A percentile compares a stretch with the other conserved stretches of the same genome.
phyloP scores from a whole-genome alignment of 1,140 invertebrate species.

The Fopius arisanus region DNA sequence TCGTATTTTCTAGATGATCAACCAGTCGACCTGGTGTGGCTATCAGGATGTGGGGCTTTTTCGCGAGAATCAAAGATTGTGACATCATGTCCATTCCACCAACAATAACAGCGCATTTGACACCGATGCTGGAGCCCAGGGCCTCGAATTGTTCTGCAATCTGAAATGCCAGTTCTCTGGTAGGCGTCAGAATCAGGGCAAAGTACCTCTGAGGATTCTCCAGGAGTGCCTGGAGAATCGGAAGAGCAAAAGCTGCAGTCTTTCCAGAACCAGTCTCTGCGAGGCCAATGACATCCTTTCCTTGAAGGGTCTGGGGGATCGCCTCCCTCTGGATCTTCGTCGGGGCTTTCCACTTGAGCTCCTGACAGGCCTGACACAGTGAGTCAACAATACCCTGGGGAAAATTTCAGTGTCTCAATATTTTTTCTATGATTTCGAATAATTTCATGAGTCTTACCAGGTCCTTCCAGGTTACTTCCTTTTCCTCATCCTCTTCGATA shows the following conservation, averaged over 20 bases:
- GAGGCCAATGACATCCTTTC: constrained; percentile 93
- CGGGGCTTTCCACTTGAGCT: constrained; percentile 92
- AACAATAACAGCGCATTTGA: constrained; percentile 95
- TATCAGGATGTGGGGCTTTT: constrained; percentile 95
- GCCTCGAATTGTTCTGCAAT: constrained; percentile 96
- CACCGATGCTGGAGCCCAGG: constrained; percentile 85
- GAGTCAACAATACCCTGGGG: constrained; percentile 88
- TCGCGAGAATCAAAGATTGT: constrained; percentile 88
- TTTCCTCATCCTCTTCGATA: background rate
- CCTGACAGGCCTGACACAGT: constrained; percentile 89
- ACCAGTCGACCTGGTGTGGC: constrained; percentile 90
- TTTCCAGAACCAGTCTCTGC: constrained; percentile 99
- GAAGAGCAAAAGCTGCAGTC: constrained; percentile 96
- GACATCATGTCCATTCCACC: constrained; percentile 98
- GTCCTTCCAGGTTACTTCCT: background rate
- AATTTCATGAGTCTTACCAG: background rate
- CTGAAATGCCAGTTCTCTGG: constrained; percentile 95
- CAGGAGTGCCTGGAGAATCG: constrained; percentile 90
- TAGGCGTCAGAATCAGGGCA: constrained; percentile 94
- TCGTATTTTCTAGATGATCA: constrained; percentile 93
- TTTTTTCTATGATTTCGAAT: background rate
- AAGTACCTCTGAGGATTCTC: constrained; percentile 94
- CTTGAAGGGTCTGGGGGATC: constrained; percentile 88
- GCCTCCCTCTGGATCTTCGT: constrained; percentile 95
- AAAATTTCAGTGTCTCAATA: background rate